Evolutionary conservation across 2,113 vertebrate species (phyloP), one percentile per base, ranked within the genome.

Genomic region (Gnathonemus echidnorhynchus): DNA sequence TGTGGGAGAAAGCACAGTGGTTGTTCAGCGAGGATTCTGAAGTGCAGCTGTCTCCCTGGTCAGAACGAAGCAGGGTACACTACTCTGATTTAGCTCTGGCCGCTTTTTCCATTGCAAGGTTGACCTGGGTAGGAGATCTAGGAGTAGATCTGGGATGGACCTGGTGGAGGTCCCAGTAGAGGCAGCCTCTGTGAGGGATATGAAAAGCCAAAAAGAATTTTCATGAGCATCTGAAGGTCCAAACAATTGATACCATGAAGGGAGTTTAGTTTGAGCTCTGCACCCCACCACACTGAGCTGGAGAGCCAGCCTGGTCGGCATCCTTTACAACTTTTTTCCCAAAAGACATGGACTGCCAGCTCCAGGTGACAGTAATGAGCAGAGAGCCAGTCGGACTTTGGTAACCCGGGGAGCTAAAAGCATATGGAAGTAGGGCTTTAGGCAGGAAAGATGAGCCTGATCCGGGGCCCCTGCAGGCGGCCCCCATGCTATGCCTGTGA

Each of bases 391-490:
- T 13, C 15, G 17, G 74, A 80, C 74, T 80, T 31, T 27, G 48
- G 21, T 50, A 86, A 27, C 48, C 48, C 19, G n/a, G 35, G 35
- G 70, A 56, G 62, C 58, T 74, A 42, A 46, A 74, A n/a, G 35
- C 70, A 80, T 53, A 56, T 46, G 80, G 89, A 27, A 52, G 53
- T 9, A 45, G 77, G 17, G 74, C 70, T 89, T 83, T 85, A 85
- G 39, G 85, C 52, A 88, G 90, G 77, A 85, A 90, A 89, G n/a
- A 66, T 8, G 58, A 86, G 48, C 42, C 50, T 84, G 86, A 17
- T 88, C 49, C 35, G 15, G 6, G 70, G 74, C 48, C 3, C n/a
- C 58, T 27, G 58, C 10, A 27, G 87, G 31, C 58, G 0, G 24
- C 83, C 45, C 45, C 35, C 35, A 9, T 85, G 83, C 83, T 85